Evolutionary conservation across 2,113 vertebrate genomes (phyloP), one percentile per base, ranked within the genome.

Genomic region (Boleophthalmus pectinirostris): DNA sequence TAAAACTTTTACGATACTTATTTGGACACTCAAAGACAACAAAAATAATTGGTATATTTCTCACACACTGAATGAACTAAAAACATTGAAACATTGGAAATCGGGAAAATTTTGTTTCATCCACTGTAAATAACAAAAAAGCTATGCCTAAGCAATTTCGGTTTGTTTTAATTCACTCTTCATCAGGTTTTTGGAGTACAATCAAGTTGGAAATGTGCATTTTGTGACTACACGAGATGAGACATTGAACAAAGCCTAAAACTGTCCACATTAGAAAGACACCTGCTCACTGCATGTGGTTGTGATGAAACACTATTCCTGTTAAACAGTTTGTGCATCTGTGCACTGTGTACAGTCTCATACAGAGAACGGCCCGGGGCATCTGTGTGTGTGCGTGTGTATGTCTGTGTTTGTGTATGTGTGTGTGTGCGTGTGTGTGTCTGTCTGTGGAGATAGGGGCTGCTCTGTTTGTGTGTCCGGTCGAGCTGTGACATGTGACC

Each of bases 401-500:
- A n/a, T n/a, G n/a, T n/a, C n/a, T n/a, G n/a, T n/a, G n/a, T n/a
- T n/a, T n/a, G n/a, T 3, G 46, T 14, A 11, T 11, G 46, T 15
- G 10, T 2, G 10, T 47, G 47, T 16, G 15, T 20, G 75, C 77
- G 63, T 73, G 75, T 84, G 87, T 73, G 75, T 89, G 86, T 9
- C 1, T 11, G 38, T 43, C 7, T 43, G 38, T 43, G 38, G 1
- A 85, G 87, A 79, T 66, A 68, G 81, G 83, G 80, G 82, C 82
- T 84, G 70, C 68, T 77, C 46, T 88, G 78, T 83, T 83, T 87
- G 73, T 86, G 83, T 82, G 68, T 83, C 33, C 70, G 72, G 72
- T 65, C 68, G 72, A 74, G 69, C 73, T 25, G 61, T 79, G 68
- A 81, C 78, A 72, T 78, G 82, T 88, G 85, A 89, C 78, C 87